Evolutionary conservation across 2,888 invertebrate species (phyloP).

Genomic region (Strigamia transsilvanica): DNA sequence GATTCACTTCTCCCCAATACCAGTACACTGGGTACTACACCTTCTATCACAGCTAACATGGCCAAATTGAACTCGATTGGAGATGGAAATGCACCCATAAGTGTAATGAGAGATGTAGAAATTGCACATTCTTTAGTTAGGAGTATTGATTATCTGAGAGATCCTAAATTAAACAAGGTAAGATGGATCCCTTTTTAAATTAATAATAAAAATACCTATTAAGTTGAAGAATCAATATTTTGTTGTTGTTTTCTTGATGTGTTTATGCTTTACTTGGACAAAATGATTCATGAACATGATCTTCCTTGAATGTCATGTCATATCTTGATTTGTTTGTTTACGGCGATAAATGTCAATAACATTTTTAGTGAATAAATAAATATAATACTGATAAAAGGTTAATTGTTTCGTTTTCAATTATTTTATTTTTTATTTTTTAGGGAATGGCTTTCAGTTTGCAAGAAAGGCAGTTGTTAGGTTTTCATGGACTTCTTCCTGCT

Average conservation of each 20-base stretch:
- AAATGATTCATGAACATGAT: too few relatives aligned
- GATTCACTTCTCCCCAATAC: background rate
- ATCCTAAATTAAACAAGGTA: background rate
- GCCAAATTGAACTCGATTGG: background rate
- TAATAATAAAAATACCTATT: too few relatives aligned
- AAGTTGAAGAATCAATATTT: too few relatives aligned
- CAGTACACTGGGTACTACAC: background rate
- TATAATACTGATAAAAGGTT: too few relatives aligned
- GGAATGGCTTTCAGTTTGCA: conserved; percentile 93
- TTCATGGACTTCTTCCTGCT: conserved; percentile 94
- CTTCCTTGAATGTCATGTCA: too few relatives aligned
- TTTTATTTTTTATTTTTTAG: conserved; percentile 67
- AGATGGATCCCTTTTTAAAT: background rate
- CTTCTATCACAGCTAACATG: background rate
- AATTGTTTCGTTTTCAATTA: too few relatives aligned
- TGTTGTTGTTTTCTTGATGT: too few relatives aligned
- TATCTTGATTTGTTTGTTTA: too few relatives aligned
- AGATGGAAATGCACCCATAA: background rate
- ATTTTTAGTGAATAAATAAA: too few relatives aligned
- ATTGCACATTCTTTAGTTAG: background rate
- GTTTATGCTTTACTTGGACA: too few relatives aligned
- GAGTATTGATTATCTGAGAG: conserved; percentile 10
- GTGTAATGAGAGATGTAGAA: background rate
- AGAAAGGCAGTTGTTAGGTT: conserved; percentile 92
- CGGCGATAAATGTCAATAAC: too few relatives aligned